A percentile compares a stretch with the other conserved stretches of the same genome.
Conservation (phyloP, 2,888 invertebrate species). For the Strigamia transsilvanica region DNA sequence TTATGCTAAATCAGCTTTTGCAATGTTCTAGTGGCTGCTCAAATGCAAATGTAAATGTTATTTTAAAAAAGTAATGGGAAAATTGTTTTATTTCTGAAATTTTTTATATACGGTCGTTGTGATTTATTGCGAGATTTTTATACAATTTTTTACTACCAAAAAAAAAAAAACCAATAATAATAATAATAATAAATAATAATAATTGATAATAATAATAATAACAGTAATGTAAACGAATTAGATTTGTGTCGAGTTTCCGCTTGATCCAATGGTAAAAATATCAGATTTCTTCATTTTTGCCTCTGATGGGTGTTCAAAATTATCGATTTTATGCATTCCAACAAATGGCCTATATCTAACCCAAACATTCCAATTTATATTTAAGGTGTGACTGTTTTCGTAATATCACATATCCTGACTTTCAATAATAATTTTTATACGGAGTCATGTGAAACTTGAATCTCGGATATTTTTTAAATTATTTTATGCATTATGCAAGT, state of each 20-base stretch:
- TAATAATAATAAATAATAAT: not conserved
- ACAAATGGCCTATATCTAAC: conserved; percentile 33
- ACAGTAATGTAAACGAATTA: not conserved
- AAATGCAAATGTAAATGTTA: conserved; percentile 40
- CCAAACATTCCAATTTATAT: conserved; percentile 34
- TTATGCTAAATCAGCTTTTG: conserved; percentile 34
- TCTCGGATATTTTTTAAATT: conserved; percentile 43
- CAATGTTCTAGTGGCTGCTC: conserved; percentile 40
- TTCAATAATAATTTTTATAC: conserved; percentile 46
- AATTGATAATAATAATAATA: not conserved
- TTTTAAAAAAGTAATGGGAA: conserved; percentile 28
- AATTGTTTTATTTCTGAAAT: conserved; percentile 41
- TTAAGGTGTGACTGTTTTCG: conserved; percentile 3
- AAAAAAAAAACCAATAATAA: not conserved
- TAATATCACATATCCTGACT: conserved; percentile 13
- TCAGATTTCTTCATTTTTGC: conserved; percentile 31
- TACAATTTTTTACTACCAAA: conserved; percentile 27
- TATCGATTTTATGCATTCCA: conserved; percentile 29
- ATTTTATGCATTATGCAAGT: conserved; percentile 45
- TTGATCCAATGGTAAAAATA: conserved; percentile 22
- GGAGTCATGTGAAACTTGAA: conserved; percentile 23
- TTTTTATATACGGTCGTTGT: conserved; percentile 44
- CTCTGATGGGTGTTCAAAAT: conserved; percentile 10
- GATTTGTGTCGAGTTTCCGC: conserved; percentile 13
- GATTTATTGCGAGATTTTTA: conserved; percentile 33